A percentile compares a stretch with the other conserved stretches of the same genome.
Evolutionary conservation across 2,888 invertebrate genomes (phyloP).

Genomic region (Coenonympha glycerion): DNA sequence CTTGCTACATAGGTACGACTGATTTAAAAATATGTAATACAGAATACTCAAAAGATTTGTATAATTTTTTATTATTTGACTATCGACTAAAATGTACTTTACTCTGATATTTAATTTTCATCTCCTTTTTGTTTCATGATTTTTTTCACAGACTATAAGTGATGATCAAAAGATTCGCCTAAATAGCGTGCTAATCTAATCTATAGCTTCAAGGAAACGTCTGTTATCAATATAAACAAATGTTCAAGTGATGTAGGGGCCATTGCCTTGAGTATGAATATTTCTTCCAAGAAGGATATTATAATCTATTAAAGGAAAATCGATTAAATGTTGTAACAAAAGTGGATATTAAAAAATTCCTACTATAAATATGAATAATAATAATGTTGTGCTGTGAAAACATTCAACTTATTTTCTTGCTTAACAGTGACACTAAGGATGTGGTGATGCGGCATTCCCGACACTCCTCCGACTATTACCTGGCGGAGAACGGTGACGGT

Average conservation of each 20-base stretch:
- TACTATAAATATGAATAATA: too few relatives aligned
- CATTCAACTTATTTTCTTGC: neutral
- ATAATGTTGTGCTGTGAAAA: too few relatives aligned
- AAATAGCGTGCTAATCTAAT: constrained; percentile 12
- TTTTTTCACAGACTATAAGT: too few relatives aligned
- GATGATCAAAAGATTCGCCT: constrained; percentile 2
- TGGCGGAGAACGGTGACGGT: constrained; percentile 61
- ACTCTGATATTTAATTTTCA: too few relatives aligned
- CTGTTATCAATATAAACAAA: constrained; percentile 19
- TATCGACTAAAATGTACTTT: too few relatives aligned
- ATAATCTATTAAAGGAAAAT: neutral
- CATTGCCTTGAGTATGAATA: neutral
- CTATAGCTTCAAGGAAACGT: constrained; percentile 8
- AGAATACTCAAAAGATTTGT: too few relatives aligned
- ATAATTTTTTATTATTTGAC: too few relatives aligned
- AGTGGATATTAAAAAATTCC: too few relatives aligned
- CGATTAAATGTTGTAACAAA: neutral
- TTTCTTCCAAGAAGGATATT: neutral
- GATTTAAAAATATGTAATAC: too few relatives aligned
- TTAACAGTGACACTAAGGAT: constrained; percentile 49
- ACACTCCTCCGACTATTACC: constrained; percentile 45
- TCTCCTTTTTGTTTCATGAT: too few relatives aligned
- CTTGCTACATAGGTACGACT: too few relatives aligned
- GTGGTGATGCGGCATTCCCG: constrained; percentile 56
- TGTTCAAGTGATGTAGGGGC: constrained; percentile 1